Evolutionary conservation across 2,888 invertebrate species (phyloP).

Genomic region (Scaptodrosophila latifasciaeformis): DNA sequence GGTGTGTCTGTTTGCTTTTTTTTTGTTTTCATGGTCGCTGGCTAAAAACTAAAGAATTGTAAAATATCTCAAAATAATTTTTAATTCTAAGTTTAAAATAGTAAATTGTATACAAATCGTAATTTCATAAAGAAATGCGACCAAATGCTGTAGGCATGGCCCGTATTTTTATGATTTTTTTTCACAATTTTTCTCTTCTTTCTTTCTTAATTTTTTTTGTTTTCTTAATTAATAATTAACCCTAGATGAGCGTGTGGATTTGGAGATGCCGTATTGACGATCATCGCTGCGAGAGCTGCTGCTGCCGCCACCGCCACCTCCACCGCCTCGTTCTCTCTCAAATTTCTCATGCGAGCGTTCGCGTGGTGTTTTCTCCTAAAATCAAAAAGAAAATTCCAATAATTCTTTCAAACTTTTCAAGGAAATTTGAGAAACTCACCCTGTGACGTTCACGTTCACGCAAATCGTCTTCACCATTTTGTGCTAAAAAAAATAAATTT

Average conservation of each 20-base stretch:
- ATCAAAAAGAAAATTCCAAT: constrained; percentile 2
- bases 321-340: constrained; percentile 75
- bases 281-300: constrained; percentile 62
- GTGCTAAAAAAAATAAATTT: constrained; percentile 67
- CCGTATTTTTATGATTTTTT: no score
- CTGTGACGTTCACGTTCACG: constrained; percentile 84
- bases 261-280: constrained; percentile 88
- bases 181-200: no score
- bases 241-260: constrained; percentile 70
- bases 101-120: no score
- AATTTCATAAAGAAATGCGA: no score
- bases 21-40: no score
- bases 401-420: background rate
- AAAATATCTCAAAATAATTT: no score
- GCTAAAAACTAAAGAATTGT: no score
- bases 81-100: no score
- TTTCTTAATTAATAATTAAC: constrained; percentile 52
- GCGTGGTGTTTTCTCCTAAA: constrained; percentile 87
- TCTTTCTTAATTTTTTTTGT: no score
- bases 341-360: constrained; percentile 86
- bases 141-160: no score
- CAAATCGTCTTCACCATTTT: constrained; percentile 86
- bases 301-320: no score
- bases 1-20: no score
- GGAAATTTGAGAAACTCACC: constrained; percentile 76